phyloP scores from a whole-genome alignment of 2,113 vertebrate genomes.

The Dicentrarchus labrax region DNA sequence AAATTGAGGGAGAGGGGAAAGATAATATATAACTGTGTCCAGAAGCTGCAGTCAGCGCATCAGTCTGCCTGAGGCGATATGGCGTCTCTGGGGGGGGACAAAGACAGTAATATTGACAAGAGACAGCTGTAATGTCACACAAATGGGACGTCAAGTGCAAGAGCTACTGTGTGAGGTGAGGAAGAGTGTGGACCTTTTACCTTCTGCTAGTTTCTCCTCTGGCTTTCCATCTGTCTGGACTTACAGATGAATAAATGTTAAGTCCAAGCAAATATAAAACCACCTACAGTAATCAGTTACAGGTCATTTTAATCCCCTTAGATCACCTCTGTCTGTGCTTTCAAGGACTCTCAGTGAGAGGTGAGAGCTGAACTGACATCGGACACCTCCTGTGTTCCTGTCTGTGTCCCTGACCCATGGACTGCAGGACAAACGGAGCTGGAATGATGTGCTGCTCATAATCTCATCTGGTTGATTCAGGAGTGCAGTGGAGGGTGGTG shows the following conservation, averaged over 20 bases:
- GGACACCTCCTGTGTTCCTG: conserved; percentile 49
- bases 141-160: not conserved
- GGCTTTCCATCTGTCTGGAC: conserved; percentile 21
- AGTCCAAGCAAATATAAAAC: conserved; percentile 18
- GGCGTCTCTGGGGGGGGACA: conserved; percentile 34
- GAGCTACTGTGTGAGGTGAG: conserved; percentile 20
- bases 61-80: conserved; percentile 15
- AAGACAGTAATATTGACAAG: conserved; percentile 19
- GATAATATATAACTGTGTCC: conserved; percentile 8
- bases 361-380: conserved; percentile 47
- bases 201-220: conserved; percentile 12
- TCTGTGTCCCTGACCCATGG: conserved; percentile 17
- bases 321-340: conserved; percentile 25
- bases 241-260: not conserved
- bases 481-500: not conserved
- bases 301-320: not conserved
- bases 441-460: not conserved
- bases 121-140: conserved; percentile 35
- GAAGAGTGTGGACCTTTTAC: conserved; percentile 19
- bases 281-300: not conserved
- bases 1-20: not conserved
- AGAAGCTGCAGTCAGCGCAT: conserved; percentile 30
- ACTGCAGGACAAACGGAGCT: conserved; percentile 26
- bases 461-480: not conserved
- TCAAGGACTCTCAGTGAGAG: conserved; percentile 42